Percentiles rank a stretch among this genome's conserved stretches.
Conservation (phyloP, 2,113 vertebrate genomes). For the Hippotragus niger region DNA sequence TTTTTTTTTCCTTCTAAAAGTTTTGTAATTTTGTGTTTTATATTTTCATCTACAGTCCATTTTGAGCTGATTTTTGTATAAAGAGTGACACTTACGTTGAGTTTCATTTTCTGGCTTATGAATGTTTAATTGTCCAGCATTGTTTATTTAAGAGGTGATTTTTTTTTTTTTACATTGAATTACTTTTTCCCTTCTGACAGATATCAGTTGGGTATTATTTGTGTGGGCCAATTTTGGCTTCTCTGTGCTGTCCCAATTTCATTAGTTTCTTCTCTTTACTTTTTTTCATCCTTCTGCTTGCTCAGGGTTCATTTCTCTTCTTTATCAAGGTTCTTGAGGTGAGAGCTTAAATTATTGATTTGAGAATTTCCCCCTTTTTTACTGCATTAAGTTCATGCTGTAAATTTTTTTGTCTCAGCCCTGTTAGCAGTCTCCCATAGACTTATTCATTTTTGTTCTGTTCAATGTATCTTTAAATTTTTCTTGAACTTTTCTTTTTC, state of each 20-base stretch:
- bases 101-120: background rate
- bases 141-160: background rate
- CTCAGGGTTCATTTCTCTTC: background rate
- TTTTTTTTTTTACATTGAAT: background rate
- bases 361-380: background rate
- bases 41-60: background rate
- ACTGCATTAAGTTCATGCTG: background rate
- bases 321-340: background rate
- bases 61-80: background rate
- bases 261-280: background rate
- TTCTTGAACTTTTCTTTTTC: background rate
- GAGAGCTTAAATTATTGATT: background rate
- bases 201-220: background rate
- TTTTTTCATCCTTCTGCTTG: background rate
- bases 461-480: background rate
- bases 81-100: background rate
- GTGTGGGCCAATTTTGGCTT: background rate
- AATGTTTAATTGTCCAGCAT: background rate
- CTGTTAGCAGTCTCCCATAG: background rate
- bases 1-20: background rate
- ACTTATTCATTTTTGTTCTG: background rate
- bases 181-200: background rate
- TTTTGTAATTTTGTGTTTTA: background rate
- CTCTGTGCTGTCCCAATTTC: background rate
- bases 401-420: background rate